Conservation (phyloP, 2,113 vertebrate genomes). For the Saccopteryx leptura region DNA sequence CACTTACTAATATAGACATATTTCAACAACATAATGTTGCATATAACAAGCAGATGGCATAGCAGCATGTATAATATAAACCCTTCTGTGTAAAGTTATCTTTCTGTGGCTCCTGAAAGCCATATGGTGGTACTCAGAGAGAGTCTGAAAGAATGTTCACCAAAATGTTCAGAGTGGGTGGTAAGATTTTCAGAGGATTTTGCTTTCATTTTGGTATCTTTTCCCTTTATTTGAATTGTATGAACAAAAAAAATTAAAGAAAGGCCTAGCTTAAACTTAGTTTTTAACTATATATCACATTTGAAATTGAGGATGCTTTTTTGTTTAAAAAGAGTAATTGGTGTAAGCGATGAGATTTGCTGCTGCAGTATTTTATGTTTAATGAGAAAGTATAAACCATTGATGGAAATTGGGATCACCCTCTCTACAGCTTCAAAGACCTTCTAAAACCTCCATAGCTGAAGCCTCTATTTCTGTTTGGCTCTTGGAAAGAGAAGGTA, state of each 20-base stretch:
- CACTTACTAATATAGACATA: conserved; percentile 31
- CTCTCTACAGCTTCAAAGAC: not conserved
- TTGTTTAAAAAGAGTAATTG: not conserved
- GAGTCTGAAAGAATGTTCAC: conserved; percentile 41
- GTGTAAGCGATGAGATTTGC: not conserved
- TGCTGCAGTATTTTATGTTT: not conserved
- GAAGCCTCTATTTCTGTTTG: conserved; percentile 1
- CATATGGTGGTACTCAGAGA: conserved; percentile 56
- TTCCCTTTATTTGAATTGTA: conserved; percentile 3
- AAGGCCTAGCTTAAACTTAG: conserved; percentile 42
- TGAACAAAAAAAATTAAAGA: conserved; percentile 40
- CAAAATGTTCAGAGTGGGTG: conserved; percentile 13
- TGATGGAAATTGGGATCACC: not conserved
- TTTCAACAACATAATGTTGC: conserved; percentile 50
- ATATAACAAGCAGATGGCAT: conserved; percentile 69
- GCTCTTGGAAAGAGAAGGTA: not conserved
- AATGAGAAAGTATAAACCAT: not conserved
- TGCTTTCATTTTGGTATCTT: not conserved
- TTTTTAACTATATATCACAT: conserved; percentile 23
- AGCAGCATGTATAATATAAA: conserved; percentile 59
- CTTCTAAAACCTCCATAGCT: not conserved
- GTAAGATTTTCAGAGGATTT: conserved; percentile 59
- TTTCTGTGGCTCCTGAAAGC: conserved; percentile 55
- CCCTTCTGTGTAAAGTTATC: conserved; percentile 36
- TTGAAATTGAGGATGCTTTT: not conserved